Evolutionary conservation across 2,113 vertebrate genomes (phyloP), one percentile per base, ranked within the genome.

Genomic region (Centropus bengalensis): DNA sequence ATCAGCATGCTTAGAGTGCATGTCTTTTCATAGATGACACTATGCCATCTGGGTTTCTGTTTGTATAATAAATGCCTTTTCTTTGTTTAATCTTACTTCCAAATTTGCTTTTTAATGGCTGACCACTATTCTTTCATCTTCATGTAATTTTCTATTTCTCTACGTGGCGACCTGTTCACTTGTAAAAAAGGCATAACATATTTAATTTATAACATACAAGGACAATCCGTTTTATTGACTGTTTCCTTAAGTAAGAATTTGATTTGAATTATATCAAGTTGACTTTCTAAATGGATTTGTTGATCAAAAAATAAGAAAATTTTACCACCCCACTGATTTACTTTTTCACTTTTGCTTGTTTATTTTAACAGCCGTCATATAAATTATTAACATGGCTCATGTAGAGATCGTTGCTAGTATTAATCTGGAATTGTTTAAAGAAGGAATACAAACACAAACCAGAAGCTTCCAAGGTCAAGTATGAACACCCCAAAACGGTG

Each of bases 201-300:
- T 67, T 74, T 80, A 67, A 86, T 84, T 93, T 66, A 80, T 86
- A 84, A 94, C 70, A 73, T 58, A 28, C 83, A 66, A 91, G 78
- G 75, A 44, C 45, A 91, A 51, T 92, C 93, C 51, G 73, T 97
- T 85, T 90, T 44, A 32, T 52, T 90, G 62, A 16, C 63, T 82
- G 18, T 86, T 93, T 69, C 58, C 58, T 49, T 86, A 23, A 38
- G 64, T 64, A 60, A 87, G 45, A n/a, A 68, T 88, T 83, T 64
- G 45, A 38, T 91, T 87, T 84, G 47, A 92, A 6, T 38, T 64
- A 10, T 33, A 28, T 38, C 69, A 64, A 12, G 26, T 32, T 89
- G 14, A 38, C 22, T 42, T 8, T 56, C 32, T 67, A 40, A 40
- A 21, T 45, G 64, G 21, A 63, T 64, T 59, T 75, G 59, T 52